Base-by-base conservation (phyloP, 2,113 vertebrate species). In the Gadus macrocephalus region DNA sequence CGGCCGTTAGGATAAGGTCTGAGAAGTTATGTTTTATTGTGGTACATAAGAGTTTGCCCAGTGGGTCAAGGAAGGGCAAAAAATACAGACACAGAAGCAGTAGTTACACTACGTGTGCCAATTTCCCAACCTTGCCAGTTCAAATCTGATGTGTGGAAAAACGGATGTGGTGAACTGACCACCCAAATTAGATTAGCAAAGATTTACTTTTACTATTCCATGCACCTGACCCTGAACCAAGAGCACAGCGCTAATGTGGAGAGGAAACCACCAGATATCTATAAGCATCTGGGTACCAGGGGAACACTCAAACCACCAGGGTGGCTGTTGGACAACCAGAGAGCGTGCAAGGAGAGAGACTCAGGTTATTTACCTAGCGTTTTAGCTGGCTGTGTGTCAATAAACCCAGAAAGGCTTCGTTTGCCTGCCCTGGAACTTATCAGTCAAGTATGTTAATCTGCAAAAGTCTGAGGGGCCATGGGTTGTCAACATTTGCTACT, bases 371-470 rank as follows among this genome's bases (percentile, higher is more conserved):
- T 67, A 9, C 66, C 6, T 42, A 66, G n/a, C n/a, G 74, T 62
- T 69, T 63, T 71, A 19, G n/a, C 31, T 60, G 11, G 27, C 35
- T 53, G 7, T 67, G 35, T 25, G 22, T 61, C 42, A 74, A 72
- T 73, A 62, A 69, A 70, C 70, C 60, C 74, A 15, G 77, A 73
- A 73, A 31, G 59, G 53, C 70, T 72, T 77, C n/a, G 62, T 68
- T 31, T 64, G 67, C 64, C 70, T 81, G 20, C 59, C 68, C 72
- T 73, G 56, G 78, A 74, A 69, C 68, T 76, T 68, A 77, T 79
- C 68, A 65, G 74, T 72, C 67, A 14, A 70, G 38, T 82, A 67
- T 73, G 68, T 67, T 78, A 79, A 82, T 80, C 78, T 76, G 74
- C 72, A 80, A 9, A 78, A 78, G 66, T 63, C 76, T 25, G 77